phyloP scores from a whole-genome alignment of 2,113 vertebrate species.

The Chauna torquata region DNA sequence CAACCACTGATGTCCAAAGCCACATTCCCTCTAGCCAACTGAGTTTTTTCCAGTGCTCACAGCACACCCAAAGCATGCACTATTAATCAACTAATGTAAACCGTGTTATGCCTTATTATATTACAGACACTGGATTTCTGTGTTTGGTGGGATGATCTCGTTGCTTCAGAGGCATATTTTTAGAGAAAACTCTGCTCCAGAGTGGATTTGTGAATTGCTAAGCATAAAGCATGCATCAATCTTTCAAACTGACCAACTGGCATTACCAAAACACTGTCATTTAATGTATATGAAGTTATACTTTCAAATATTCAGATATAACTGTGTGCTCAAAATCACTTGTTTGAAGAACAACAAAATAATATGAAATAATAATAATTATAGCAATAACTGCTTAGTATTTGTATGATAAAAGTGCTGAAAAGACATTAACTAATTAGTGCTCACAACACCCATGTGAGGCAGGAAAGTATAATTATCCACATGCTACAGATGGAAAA shows the following conservation, averaged over 20 bases:
- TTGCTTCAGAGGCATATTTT: slow-evolving; percentile 7
- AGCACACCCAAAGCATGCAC: slow-evolving; percentile 14
- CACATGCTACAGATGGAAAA: slow-evolving; percentile 64
- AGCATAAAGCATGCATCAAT: not conserved
- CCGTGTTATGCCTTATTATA: slow-evolving; percentile 10
- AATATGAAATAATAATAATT: slow-evolving; percentile 66
- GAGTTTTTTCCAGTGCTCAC: slow-evolving; percentile 13
- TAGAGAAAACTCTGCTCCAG: not conserved
- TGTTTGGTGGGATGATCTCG: not conserved
- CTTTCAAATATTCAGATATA: slow-evolving; percentile 40
- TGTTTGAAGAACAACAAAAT: slow-evolving; percentile 56
- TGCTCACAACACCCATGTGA: slow-evolving; percentile 67
- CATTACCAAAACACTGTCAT: slow-evolving; percentile 19
- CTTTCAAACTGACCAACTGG: not conserved
- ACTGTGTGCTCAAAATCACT: slow-evolving; percentile 4
- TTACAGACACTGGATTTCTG: not conserved
- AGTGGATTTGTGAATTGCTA: not conserved
- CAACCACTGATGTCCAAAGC: not conserved
- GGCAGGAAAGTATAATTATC: slow-evolving; percentile 66
- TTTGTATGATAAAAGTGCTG: slow-evolving; percentile 59
- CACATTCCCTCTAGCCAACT: not conserved
- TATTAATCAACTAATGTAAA: slow-evolving; percentile 20
- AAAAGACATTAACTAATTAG: slow-evolving; percentile 73
- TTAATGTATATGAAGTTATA: slow-evolving; percentile 53
- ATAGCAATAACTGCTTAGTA: slow-evolving; percentile 53